phyloP scores from a whole-genome alignment of 1,140 invertebrate species.

The Drosophila tristis region DNA sequence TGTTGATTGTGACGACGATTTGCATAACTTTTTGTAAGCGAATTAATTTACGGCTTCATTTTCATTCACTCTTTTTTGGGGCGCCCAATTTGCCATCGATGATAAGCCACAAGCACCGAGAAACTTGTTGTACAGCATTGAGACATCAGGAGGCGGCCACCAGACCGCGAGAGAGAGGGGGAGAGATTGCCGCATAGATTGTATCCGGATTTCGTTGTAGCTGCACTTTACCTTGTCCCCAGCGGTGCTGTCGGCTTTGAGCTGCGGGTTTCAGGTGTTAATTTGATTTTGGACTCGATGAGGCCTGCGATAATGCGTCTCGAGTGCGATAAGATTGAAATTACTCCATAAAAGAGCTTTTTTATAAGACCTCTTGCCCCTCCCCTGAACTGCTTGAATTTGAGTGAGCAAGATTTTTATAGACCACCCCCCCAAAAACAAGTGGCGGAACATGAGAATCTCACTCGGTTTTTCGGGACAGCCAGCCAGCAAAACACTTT shows the following conservation, averaged over 20 bases:
- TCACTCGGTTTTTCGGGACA: slow-evolving; percentile 4
- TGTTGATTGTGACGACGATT: slow-evolving; percentile 24
- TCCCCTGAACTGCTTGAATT: slow-evolving; percentile 14
- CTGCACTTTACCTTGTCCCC: slow-evolving; percentile 3
- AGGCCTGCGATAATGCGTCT: slow-evolving; percentile 56
- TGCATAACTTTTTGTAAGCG: slow-evolving; percentile 58
- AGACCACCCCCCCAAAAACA: slow-evolving; percentile 7
- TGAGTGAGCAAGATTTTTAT: slow-evolving; percentile 60
- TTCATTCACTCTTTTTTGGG: slow-evolving; percentile 46
- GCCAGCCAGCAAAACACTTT: slow-evolving; percentile 25
- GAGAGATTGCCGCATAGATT: slow-evolving; percentile 64
- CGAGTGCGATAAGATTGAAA: slow-evolving; percentile 71
- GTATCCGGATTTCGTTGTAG: slow-evolving; percentile 30
- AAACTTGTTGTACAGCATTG: slow-evolving; percentile 61
- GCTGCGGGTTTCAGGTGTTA: slow-evolving; percentile 58
- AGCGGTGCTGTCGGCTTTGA: slow-evolving; percentile 12
- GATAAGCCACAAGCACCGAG: slow-evolving; percentile 42
- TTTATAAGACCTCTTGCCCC: slow-evolving; percentile 41
- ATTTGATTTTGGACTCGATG: slow-evolving; percentile 68
- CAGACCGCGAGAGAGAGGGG: slow-evolving; percentile 59
- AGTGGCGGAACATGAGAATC: slow-evolving; percentile 7
- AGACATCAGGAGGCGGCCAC: slow-evolving; percentile 20
- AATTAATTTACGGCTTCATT: slow-evolving; percentile 76
- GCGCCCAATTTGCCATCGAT: slow-evolving; percentile 50
- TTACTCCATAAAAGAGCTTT: slow-evolving; percentile 33